Conservation (phyloP, 2,888 invertebrate species). For the Monopis laevigella region DNA sequence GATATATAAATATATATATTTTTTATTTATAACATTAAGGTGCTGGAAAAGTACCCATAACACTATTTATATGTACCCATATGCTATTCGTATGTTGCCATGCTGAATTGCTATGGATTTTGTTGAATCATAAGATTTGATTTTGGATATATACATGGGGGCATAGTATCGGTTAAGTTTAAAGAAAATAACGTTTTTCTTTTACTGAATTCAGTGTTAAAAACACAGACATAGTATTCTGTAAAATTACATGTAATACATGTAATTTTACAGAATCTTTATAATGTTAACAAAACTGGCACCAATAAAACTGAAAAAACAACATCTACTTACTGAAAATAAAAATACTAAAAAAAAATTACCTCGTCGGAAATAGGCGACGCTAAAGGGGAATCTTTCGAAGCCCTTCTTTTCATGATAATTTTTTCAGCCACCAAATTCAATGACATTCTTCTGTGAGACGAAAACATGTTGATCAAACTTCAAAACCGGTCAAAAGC, state of each 20-base stretch:
- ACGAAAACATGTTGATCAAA: conserved; percentile 22
- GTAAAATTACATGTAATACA: no score
- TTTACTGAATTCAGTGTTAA: no score
- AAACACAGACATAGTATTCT: no score
- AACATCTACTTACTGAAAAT: not conserved
- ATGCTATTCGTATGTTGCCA: no score
- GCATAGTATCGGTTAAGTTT: not conserved
- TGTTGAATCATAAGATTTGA: no score
- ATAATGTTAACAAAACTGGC: not conserved
- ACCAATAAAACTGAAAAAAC: not conserved
- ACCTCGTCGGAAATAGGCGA: conserved; percentile 34
- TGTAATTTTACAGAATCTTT: no score
- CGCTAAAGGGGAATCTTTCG: conserved; percentile 28
- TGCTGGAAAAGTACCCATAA: no score
- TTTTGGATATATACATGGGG: no score
- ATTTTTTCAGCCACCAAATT: conserved; percentile 35
- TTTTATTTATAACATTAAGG: no score
- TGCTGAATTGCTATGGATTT: no score
- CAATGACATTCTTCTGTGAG: conserved; percentile 34
- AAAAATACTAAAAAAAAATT: conserved; percentile 15
- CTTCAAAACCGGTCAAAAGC: not conserved
- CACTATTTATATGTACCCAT: no score
- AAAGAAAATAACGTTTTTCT: not conserved
- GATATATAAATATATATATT: no score
- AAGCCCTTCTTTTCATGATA: conserved; percentile 32